A percentile compares a stretch with the other conserved stretches of the same genome.
Evolutionary conservation across 2,888 invertebrate genomes (phyloP).

Genomic region (Drosophila cracens): DNA sequence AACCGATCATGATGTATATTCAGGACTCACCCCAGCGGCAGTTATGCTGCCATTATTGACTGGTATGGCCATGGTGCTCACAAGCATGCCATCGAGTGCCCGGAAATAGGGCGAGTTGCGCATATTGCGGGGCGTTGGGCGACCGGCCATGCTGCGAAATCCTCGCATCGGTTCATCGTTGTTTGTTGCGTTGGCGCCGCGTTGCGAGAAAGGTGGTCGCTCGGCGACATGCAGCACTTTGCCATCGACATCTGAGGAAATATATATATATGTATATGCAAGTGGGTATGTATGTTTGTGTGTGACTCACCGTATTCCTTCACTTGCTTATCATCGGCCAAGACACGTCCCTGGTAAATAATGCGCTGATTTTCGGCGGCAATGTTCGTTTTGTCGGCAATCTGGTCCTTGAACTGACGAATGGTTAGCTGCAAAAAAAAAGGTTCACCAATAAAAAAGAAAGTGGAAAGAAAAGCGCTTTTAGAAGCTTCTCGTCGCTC

Average conservation of each 20-base stretch:
- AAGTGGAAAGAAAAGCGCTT: constrained; percentile 12
- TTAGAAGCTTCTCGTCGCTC: constrained; percentile 34
- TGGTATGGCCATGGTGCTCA: constrained; percentile 85
- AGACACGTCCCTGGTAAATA: constrained; percentile 97
- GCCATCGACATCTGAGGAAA: constrained; percentile 91
- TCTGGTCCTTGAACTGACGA: constrained; percentile 91
- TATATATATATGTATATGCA: neutral
- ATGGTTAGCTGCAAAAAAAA: constrained; percentile 89
- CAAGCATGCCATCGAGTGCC: constrained; percentile 84
- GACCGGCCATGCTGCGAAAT: constrained; percentile 83
- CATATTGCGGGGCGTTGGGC: constrained; percentile 72
- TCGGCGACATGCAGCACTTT: constrained; percentile 97
- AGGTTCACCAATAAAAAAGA: neutral
- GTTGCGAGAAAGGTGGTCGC: constrained; percentile 90
- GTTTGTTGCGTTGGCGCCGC: constrained; percentile 72
- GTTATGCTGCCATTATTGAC: constrained; percentile 71
- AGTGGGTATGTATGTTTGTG: neutral
- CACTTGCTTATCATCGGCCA: constrained; percentile 94
- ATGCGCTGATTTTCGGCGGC: constrained; percentile 93
- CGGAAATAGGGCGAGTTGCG: constrained; percentile 83
- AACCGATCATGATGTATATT: neutral
- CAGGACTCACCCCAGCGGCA: constrained; percentile 43
- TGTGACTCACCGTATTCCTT: constrained; percentile 91
- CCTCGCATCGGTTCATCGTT: constrained; percentile 79
- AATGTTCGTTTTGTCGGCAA: constrained; percentile 91